Evolutionary conservation across 2,888 invertebrate species (phyloP), one percentile per base, ranked within the genome.

Genomic region (Dioctria linearis): DNA sequence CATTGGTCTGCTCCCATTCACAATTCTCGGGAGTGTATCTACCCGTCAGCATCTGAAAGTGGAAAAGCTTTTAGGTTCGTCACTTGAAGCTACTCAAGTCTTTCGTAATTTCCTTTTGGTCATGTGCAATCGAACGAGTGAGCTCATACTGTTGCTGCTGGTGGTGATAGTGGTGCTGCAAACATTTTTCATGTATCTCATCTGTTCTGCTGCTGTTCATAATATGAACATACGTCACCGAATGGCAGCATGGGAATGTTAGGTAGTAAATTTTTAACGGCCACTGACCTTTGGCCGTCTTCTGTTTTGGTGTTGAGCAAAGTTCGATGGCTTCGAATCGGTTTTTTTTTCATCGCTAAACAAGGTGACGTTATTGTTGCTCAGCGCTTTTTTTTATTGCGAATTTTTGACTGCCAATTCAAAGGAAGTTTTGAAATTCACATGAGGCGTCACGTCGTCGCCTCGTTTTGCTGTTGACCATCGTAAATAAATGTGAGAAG

Each of bases 241-340:
- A 25, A 25, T 25, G 57, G 59, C 8, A 6, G 25, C 76, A 67
- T 76, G 76, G 79, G 79, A 82, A 79, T 78, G 63, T 73, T 80
- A 82, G 73, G 80, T 80, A 25, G 25, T 25, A 25, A 25, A 82
- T 79, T 82, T 82, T 82, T 82, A 79, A 80, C 80, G 82, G 82
- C 78, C 80, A 79, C 80, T 80, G 80, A 82, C 79, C 82, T 65
- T 54, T 54, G 61, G 51, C 66, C 61, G 39, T 76, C 43, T 73
- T 63, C 66, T 82, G 79, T 82, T 82, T 82, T 82, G 82, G 82
- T 79, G 76, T 13, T 79, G 79, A 67, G 51, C 67, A 75, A 65
- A 80, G 82, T 82, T 82, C 78, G 78, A 66, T 78, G 78, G 39
- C 78, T 66, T 78, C 37, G 40, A 13, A 13, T 42, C 73, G 13